Evolutionary conservation across 2,113 vertebrate species (phyloP), one percentile per base, ranked within the genome.

Genomic region (Cephalopterus ornatus): DNA sequence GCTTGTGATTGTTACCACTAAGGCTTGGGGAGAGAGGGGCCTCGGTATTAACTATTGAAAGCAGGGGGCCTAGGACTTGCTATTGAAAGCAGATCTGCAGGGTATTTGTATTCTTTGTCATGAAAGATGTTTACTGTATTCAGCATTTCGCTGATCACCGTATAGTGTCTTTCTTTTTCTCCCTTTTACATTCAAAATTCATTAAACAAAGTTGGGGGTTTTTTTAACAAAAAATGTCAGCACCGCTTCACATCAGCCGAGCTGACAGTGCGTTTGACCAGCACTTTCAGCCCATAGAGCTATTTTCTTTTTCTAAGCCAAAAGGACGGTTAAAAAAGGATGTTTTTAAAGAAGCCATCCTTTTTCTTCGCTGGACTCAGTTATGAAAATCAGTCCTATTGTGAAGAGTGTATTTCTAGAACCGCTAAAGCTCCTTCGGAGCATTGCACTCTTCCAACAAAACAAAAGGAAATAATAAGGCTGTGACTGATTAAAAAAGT

Each of bases 31-130:
- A 93, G 86, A 94, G 79, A 82, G 88, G 95, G 96, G 95, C 92
- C 95, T 94, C 91, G 90, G 92, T 65, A 95, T 97, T 96, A 96
- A 93, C 96, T 91, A 32, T 78, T 95, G 94, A 97, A 97, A 96
- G 94, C 96, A 94, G 95, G 92, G 94, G 93, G 96, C 92, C 96
- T 65, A 82, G 89, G 11, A 67, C 84, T 71, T 49, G 85, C 97
- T 95, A 92, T 97, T 91, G 96, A 94, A 89, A 95, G 89, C 95
- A 96, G 95, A 95, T 95, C 95, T 95, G 96, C 87, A 7, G 81
- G 88, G 85, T 96, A 96, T 95, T 95, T 93, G 95, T 97, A 46
- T 97, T 97, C 97, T 97, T 95, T 97, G 96, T 97, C 96, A 96
- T 95, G 96, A 97, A 97, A 96, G 96, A 86, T 97, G 96, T 96